Evolutionary conservation across 2,888 invertebrate genomes (phyloP), one percentile per base, ranked within the genome.

Genomic region (Bombylius discolor): DNA sequence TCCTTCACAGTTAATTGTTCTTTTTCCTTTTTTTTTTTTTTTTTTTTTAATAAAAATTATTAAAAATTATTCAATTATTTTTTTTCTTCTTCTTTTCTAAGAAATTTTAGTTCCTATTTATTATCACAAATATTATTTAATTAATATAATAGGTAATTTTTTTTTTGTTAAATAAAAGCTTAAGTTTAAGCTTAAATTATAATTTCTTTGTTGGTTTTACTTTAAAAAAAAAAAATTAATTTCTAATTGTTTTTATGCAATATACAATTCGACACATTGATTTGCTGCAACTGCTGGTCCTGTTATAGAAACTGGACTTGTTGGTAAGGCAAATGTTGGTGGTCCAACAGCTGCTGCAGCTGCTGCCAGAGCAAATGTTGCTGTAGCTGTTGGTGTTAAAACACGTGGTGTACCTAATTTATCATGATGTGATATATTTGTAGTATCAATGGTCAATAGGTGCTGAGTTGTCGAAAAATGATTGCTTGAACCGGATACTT

Each of bases 251-350:
- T 23, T 36, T 42, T 53, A 54, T 6, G 60, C 58, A 6, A 60
- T 60, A 51, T 57, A 60, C 7, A 60, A 46, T 57, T 60, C 58
- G 44, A 60, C 58, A 50, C 56, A 58, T 52, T 58, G 60, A 44
- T 58, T 58, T 3, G 58, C 36, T 13, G 56, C 45, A 33, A 59
- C 11, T 14, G 54, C 32, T 9, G 59, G 48, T 7, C 54, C 50
- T n/a, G 58, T 47, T 23, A 53, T 49, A 7, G 54, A 33, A 44
- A 54, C 56, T 23, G 48, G 47, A 32, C 51, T 51, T n/a, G 52
- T 50, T 36, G 53, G 58, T 8, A 56, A 36, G 12, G 51, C 23
- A 9, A 56, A 34, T 11, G 54, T 44, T 45, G 55, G 54, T 12
- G 50, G 56, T 31, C 58, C 58, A 46, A 58, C 51, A 23, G 56